Percentiles rank a stretch among this genome's conserved stretches.
Evolutionary conservation across 2,113 vertebrate species (phyloP).

Genomic region (Odontophorus gujanensis): DNA sequence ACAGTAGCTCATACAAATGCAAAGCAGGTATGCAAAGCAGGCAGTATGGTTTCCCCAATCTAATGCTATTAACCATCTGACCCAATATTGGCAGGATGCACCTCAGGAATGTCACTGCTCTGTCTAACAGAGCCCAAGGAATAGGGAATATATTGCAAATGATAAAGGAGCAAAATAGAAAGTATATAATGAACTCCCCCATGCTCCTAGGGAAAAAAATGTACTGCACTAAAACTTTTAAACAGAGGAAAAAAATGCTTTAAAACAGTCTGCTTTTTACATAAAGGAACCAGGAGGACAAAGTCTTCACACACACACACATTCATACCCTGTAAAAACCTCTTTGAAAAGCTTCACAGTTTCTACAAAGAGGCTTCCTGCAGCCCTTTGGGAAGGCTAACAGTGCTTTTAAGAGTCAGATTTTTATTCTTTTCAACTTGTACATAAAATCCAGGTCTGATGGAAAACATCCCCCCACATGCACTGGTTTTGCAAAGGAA

Average conservation of each 20-base stretch:
- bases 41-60: conserved; percentile 53
- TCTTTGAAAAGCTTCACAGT: conserved; percentile 69
- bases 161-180: conserved; percentile 40
- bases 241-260: too few relatives aligned
- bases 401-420: conserved; percentile 58
- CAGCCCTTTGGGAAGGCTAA: conserved; percentile 67
- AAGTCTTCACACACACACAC: conserved; percentile 24
- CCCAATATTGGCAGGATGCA: conserved; percentile 46
- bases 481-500: conserved; percentile 17
- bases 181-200: background rate
- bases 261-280: conserved; percentile 47
- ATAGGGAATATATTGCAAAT: background rate
- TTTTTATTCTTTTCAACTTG: conserved; percentile 61
- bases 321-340: conserved; percentile 35
- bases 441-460: conserved; percentile 45
- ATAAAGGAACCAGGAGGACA: conserved; percentile 54
- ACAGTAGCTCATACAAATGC: conserved; percentile 72
- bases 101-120: conserved; percentile 22
- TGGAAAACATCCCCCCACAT: background rate
- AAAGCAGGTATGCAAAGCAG: conserved; percentile 57
- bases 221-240: background rate
- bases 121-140: background rate
- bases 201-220: conserved; percentile 4
- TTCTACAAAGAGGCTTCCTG: conserved; percentile 70
- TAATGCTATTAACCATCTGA: conserved; percentile 68